These are phyloP conservation scores for Temnothorax ravouxi DNA, from an alignment of 2,888 invertebrate species.

Conservation along the genomic window DNA sequence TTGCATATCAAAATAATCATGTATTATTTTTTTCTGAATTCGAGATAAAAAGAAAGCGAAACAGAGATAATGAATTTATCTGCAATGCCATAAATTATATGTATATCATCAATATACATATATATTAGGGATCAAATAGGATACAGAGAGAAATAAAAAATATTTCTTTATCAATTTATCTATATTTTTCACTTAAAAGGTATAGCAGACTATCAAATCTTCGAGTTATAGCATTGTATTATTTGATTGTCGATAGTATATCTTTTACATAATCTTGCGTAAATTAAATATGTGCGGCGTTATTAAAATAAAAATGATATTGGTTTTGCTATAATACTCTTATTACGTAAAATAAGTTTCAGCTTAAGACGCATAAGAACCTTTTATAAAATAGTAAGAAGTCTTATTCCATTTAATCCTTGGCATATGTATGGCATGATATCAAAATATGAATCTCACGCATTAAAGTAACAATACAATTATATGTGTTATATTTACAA, in stretches of 20 bases:
- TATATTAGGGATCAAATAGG: background rate
- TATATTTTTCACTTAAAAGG: conserved; percentile 36
- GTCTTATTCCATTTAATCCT: conserved; percentile 61
- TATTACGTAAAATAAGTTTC: conserved; percentile 36
- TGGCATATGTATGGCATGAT: conserved; percentile 61
- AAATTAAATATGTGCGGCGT: conserved; percentile 36
- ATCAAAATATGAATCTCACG: conserved; percentile 60
- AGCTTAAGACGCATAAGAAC: conserved; percentile 2
- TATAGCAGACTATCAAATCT: conserved; percentile 12
- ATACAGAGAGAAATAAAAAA: background rate
- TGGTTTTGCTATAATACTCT: conserved; percentile 22
- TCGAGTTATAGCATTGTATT: conserved; percentile 31
- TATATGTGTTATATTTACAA: conserved; percentile 68
- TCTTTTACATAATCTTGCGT: conserved; percentile 28
- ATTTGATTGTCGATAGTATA: conserved; percentile 17
- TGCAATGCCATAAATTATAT: conserved; percentile 14
- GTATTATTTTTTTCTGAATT: background rate
- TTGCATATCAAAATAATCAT: too few species aligned
- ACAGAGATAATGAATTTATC: background rate
- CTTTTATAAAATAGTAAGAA: conserved; percentile 55
- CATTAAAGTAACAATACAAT: conserved; percentile 56
- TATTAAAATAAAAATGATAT: conserved; percentile 24
- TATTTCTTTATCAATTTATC: conserved; percentile 17
- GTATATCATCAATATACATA: background rate
- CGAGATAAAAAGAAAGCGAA: background rate